These are phyloP conservation scores for Poeciliopsis prolifica DNA, from an alignment of 2,113 vertebrate genomes.

Conservation along the genomic window DNA sequence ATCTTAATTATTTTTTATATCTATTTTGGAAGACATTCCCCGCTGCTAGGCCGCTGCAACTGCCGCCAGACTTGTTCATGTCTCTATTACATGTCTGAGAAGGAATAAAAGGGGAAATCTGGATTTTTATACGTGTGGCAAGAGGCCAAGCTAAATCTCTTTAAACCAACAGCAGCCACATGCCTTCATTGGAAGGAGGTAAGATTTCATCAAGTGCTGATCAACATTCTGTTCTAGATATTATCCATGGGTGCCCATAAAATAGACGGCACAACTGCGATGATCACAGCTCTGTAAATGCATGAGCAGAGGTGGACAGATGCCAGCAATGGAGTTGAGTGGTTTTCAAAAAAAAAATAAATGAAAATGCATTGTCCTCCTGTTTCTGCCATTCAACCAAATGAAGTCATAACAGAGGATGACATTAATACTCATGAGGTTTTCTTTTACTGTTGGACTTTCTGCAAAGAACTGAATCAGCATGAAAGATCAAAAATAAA, in stretches of 20 bases:
- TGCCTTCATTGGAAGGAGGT: constrained; percentile 62
- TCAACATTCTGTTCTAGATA: constrained; percentile 65
- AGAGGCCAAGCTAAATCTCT: constrained; percentile 72
- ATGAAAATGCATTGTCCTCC: constrained; percentile 61
- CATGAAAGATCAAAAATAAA: constrained; percentile 13
- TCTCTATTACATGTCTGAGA: constrained; percentile 72
- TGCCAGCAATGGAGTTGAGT: constrained; percentile 65
- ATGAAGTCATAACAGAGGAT: constrained; percentile 68
- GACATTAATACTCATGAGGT: constrained; percentile 68
- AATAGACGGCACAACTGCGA: constrained; percentile 59
- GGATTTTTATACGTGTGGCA: constrained; percentile 74
- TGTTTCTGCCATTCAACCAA: constrained; percentile 76
- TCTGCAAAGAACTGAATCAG: constrained; percentile 56
- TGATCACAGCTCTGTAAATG: constrained; percentile 53
- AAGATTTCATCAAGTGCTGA: constrained; percentile 63
- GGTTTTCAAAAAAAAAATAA: constrained; percentile 22
- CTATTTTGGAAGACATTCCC: constrained; percentile 34
- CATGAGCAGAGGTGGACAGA: constrained; percentile 23
- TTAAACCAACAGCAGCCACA: constrained; percentile 73
- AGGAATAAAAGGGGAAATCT: constrained; percentile 69
- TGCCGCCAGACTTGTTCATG: constrained; percentile 53
- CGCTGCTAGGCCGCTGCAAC: constrained; percentile 47
- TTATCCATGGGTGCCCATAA: constrained; percentile 59
- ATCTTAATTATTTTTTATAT: neutral
- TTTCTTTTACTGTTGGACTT: constrained; percentile 59